Percentiles rank a stretch among this genome's conserved stretches.
Evolutionary conservation across 2,113 vertebrate genomes (phyloP).

Genomic region (Ondatra zibethicus): DNA sequence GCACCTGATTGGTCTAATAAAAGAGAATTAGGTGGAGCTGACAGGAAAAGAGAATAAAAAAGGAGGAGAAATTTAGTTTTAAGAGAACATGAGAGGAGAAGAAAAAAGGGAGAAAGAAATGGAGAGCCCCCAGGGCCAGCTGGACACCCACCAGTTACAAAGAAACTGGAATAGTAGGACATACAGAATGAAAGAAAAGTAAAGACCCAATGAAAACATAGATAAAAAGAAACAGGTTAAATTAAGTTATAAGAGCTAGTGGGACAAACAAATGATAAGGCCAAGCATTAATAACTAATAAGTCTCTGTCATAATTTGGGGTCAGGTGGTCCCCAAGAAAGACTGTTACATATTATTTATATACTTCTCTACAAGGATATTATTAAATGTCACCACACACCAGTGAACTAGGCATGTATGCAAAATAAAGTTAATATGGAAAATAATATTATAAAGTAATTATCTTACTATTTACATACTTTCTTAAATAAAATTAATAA

Average conservation of each 20-base stretch:
- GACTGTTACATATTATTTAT: not conserved
- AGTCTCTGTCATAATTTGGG: not conserved
- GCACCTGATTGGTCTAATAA: not conserved
- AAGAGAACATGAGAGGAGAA: not conserved
- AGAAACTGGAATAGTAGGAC: not conserved
- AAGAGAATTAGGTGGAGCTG: not conserved
- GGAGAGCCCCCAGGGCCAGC: not conserved
- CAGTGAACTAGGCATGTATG: not conserved
- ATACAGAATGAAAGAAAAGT: not conserved
- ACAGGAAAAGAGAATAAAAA: not conserved
- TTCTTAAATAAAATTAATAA: slow-evolving; percentile 24
- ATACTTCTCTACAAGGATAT: not conserved
- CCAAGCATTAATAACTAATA: not conserved
- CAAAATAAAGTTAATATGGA: slow-evolving; percentile 49
- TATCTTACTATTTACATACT: not conserved
- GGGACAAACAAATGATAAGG: not conserved
- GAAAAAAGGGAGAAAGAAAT: not conserved
- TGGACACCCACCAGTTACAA: not conserved
- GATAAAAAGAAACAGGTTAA: not conserved
- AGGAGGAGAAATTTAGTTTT: not conserved
- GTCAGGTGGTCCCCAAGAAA: not conserved
- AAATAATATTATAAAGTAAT: not conserved
- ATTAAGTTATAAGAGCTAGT: not conserved
- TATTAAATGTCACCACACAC: slow-evolving; percentile 11
- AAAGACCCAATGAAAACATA: not conserved